Percentiles rank a stretch among this genome's conserved stretches.
Conservation (phyloP, 2,113 vertebrate genomes). For the Cyprinodon variegatus region DNA sequence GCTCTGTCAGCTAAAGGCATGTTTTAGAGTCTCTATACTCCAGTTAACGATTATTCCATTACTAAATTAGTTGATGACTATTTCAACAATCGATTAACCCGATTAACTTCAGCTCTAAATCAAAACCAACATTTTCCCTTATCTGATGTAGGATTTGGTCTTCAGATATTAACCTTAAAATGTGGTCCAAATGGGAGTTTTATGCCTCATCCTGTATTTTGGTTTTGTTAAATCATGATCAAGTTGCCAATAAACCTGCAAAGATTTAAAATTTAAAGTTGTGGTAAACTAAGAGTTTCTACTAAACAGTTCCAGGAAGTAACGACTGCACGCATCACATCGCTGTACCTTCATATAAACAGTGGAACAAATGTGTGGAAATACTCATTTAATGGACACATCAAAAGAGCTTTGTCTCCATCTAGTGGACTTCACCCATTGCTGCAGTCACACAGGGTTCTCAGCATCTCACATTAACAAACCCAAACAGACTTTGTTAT, state of each 20-base stretch:
- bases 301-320: not conserved
- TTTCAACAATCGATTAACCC: no score
- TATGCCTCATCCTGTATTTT: not conserved
- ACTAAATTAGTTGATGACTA: no score
- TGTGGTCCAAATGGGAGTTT: not conserved
- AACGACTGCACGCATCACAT: no score
- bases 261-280: not conserved
- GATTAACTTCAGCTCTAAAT: not conserved
- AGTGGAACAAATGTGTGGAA: not conserved
- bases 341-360: not conserved
- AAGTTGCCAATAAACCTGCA: not conserved
- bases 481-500: no score
- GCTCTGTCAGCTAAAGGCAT: no score
- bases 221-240: not conserved
- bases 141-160: not conserved
- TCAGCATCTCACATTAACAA: no score
- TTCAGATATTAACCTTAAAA: not conserved
- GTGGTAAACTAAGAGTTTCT: not conserved
- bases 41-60: no score
- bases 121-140: not conserved
- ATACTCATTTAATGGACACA: not conserved
- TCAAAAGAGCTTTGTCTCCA: constrained; percentile 27
- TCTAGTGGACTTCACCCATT: constrained; percentile 17
- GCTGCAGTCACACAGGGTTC: not conserved
- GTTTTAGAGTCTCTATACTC: no score